These are phyloP conservation scores for Heliconius charithonia DNA, from an alignment of 2,888 invertebrate species.

Conservation along the genomic window DNA sequence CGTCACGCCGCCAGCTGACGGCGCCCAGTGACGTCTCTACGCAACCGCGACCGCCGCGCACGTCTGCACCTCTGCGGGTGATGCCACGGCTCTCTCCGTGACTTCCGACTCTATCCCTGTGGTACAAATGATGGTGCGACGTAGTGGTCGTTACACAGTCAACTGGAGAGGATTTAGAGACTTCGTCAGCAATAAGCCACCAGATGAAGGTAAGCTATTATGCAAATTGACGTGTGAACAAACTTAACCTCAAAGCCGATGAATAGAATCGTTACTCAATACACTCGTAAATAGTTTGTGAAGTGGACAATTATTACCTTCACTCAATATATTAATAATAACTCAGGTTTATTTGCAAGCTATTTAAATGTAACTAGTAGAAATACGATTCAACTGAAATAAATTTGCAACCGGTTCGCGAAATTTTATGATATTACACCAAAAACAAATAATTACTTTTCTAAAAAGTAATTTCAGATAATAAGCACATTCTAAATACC, in stretches of 20 bases:
- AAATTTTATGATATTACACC: background rate
- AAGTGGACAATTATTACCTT: slow-evolving; percentile 8
- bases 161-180: slow-evolving; percentile 81
- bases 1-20: slow-evolving; percentile 75
- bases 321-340: background rate
- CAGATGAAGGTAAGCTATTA: slow-evolving; percentile 75
- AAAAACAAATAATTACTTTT: background rate
- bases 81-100: slow-evolving; percentile 56
- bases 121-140: slow-evolving; percentile 77
- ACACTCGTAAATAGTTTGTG: slow-evolving; percentile 11
- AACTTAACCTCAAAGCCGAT: slow-evolving; percentile 49
- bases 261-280: slow-evolving; percentile 25
- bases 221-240: slow-evolving; percentile 36
- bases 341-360: background rate
- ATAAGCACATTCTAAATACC: background rate
- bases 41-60: slow-evolving; percentile 67
- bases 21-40: slow-evolving; percentile 69
- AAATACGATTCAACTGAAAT: background rate
- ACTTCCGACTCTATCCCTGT: slow-evolving; percentile 45
- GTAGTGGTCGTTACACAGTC: slow-evolving; percentile 81
- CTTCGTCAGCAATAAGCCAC: slow-evolving; percentile 77
- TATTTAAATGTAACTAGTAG: background rate
- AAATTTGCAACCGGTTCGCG: background rate
- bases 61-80: slow-evolving; percentile 50
- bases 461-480: background rate